These are phyloP conservation scores for Crotophaga sulcirostris DNA, from an alignment of 2,113 vertebrate species.

Conservation along the genomic window DNA sequence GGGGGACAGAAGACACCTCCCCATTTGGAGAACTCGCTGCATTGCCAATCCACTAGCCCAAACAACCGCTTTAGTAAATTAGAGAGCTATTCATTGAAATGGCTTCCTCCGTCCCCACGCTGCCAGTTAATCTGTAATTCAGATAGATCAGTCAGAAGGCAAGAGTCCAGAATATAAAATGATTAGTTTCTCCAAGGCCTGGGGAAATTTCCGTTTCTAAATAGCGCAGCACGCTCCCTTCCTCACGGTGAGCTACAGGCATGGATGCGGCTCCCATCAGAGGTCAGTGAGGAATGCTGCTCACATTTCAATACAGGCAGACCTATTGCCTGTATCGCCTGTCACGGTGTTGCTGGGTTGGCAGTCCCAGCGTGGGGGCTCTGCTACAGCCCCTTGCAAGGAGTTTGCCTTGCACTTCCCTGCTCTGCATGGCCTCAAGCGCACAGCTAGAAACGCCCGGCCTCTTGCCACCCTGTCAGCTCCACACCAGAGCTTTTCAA, in stretches of 20 bases:
- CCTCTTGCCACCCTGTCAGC: neutral
- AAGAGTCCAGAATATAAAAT: constrained; percentile 60
- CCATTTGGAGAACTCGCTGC: constrained; percentile 1
- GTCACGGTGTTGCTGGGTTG: fast-evolving
- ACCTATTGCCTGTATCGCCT: too few relatives aligned
- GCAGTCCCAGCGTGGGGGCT: neutral
- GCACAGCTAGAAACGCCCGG: neutral
- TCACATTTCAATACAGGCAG: neutral
- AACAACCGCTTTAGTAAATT: constrained; percentile 67
- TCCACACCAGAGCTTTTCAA: fast-evolving
- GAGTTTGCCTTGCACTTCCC: neutral
- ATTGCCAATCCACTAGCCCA: neutral
- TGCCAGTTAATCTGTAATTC: constrained; percentile 77
- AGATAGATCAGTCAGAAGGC: constrained; percentile 68
- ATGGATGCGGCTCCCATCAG: neutral
- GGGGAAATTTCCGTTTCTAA: constrained; percentile 49
- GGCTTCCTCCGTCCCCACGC: constrained; percentile 43
- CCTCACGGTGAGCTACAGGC: neutral
- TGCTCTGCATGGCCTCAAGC: fast-evolving
- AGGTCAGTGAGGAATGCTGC: neutral
- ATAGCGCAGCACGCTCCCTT: neutral
- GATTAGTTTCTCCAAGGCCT: constrained; percentile 55
- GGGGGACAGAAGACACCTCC: neutral
- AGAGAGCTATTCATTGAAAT: constrained; percentile 69
- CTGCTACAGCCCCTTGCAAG: neutral